Percentiles rank a stretch among this genome's conserved stretches.
phyloP scores from a whole-genome alignment of 2,113 vertebrate genomes.

The Osmerus eperlanus region DNA sequence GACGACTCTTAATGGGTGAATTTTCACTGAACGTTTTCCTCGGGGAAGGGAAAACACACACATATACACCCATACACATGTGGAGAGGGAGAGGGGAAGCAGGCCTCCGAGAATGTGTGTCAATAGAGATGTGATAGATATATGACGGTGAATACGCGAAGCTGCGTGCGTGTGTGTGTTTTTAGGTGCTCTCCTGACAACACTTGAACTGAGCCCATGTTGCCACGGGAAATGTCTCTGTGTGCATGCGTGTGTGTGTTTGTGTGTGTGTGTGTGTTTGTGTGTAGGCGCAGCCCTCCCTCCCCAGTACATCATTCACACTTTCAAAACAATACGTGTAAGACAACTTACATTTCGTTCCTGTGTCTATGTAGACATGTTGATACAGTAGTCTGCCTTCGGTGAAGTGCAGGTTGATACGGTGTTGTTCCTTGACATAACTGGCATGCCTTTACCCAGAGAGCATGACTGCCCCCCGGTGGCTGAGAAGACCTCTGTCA shows the following conservation, averaged over 20 bases:
- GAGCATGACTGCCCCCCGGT: constrained; percentile 54
- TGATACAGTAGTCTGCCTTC: background rate
- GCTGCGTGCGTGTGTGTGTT: constrained; percentile 3
- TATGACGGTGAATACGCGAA: background rate
- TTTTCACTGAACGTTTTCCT: background rate
- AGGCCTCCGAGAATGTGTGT: constrained; percentile 7
- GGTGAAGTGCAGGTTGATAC: background rate
- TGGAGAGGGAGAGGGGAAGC: background rate
- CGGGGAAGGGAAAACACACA: background rate
- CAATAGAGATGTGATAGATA: constrained; percentile 13
- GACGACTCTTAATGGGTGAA: constrained; percentile 15
- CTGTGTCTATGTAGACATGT: background rate
- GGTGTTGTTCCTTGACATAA: background rate
- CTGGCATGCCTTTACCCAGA: constrained; percentile 4
- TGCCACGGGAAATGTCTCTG: background rate
- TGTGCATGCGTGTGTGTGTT: constrained; percentile 12
- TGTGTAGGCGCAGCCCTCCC: background rate
- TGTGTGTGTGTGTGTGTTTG: constrained; percentile 6
- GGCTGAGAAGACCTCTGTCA: constrained; percentile 19
- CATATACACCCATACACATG: constrained; percentile 5
- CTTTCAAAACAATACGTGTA: no score
- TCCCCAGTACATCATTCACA: no score
- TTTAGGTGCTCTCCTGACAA: constrained; percentile 12
- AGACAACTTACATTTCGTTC: background rate
- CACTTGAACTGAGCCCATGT: background rate